Percentiles rank a stretch among this genome's conserved stretches.
These are phyloP conservation scores for Epistrophella euchroma DNA, from an alignment of 2,888 invertebrate genomes.

Conservation along the genomic window DNA sequence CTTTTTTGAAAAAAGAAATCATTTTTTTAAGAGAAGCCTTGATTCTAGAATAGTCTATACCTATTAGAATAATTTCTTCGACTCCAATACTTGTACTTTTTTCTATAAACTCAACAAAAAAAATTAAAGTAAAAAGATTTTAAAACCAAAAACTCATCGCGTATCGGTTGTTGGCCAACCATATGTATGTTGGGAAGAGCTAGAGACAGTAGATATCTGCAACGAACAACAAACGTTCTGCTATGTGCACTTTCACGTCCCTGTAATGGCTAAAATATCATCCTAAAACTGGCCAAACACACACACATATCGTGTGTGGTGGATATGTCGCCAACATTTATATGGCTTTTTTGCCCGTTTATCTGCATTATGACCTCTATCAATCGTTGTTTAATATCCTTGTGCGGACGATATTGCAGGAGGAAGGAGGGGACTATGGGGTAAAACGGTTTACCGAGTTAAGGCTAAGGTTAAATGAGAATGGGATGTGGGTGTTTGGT, in stretches of 20 bases:
- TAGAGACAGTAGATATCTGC: conserved; percentile 26
- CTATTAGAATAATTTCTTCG: not conserved
- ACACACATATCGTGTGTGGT: conserved; percentile 4
- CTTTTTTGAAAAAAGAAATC: too few species aligned
- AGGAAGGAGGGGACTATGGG: not conserved
- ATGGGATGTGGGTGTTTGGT: not conserved
- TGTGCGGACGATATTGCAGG: not conserved
- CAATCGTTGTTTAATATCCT: conserved; percentile 70
- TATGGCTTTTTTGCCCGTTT: conserved; percentile 71
- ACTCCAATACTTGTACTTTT: not conserved
- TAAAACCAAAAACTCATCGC: conserved; percentile 22
- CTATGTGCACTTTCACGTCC: conserved; percentile 63
- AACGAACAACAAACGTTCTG: conserved; percentile 51
- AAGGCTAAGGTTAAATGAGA: conserved; percentile 2
- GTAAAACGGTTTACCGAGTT: not conserved
- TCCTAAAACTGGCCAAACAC: conserved; percentile 46
- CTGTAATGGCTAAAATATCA: conserved; percentile 68
- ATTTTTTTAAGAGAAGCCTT: too few species aligned
- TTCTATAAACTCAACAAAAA: not conserved
- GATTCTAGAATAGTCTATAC: too few species aligned
- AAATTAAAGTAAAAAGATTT: not conserved
- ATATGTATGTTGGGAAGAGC: conserved; percentile 47
- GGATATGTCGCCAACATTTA: conserved; percentile 67
- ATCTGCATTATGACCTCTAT: conserved; percentile 75
- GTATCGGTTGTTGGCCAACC: conserved; percentile 48